Evolutionary conservation across 2,888 invertebrate genomes (phyloP).

Genomic region (Trichacis sp.): DNA sequence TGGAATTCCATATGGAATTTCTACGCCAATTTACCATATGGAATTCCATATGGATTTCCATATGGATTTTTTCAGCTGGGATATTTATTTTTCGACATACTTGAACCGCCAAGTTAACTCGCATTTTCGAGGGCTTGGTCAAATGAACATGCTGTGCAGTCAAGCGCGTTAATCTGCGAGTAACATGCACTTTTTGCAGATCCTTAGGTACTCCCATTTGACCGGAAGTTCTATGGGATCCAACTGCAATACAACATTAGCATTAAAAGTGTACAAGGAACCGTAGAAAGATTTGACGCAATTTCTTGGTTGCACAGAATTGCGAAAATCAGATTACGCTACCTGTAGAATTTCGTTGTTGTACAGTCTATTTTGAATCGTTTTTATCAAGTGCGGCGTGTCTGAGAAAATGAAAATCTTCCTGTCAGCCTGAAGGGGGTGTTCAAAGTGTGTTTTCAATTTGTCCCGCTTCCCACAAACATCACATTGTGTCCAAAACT

Average conservation of each 20-base stretch:
- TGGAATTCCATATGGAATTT: too few relatives aligned
- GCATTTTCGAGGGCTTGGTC: constrained; percentile 23
- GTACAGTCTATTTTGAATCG: constrained; percentile 39
- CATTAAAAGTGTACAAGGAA: too few relatives aligned
- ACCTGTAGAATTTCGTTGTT: constrained; percentile 4
- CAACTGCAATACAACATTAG: too few relatives aligned
- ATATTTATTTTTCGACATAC: constrained; percentile 12
- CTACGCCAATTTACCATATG: too few relatives aligned
- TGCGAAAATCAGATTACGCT: too few relatives aligned
- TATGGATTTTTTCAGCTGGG: too few relatives aligned
- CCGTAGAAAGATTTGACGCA: too few relatives aligned
- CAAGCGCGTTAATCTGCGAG: neutral
- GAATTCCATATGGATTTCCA: too few relatives aligned
- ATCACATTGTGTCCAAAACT: constrained; percentile 34
- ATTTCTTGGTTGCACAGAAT: too few relatives aligned
- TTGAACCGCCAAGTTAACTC: constrained; percentile 29
- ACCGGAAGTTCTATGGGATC: constrained; percentile 4
- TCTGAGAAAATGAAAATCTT: constrained; percentile 42
- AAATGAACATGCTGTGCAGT: constrained; percentile 12
- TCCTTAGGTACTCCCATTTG: constrained; percentile 25
- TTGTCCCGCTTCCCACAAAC: constrained; percentile 26
- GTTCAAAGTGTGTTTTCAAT: constrained; percentile 22
- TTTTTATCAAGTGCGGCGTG: constrained; percentile 43
- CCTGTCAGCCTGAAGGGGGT: constrained; percentile 30
- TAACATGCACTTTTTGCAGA: neutral